phyloP scores from a whole-genome alignment of 2,113 vertebrate species.

The Catharus minimus region DNA sequence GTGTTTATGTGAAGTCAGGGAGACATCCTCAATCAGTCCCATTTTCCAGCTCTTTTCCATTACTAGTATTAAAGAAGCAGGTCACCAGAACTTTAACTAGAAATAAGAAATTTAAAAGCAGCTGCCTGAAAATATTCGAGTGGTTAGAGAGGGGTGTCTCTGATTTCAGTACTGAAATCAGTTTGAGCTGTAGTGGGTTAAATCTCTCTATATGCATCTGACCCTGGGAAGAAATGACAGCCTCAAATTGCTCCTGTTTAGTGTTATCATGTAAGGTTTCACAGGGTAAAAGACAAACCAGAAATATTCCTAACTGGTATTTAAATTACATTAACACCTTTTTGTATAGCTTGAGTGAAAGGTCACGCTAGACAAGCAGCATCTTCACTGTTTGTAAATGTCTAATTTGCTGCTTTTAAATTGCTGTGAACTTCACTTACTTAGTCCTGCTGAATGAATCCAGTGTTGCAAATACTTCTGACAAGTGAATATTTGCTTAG shows the following conservation, averaged over 20 bases:
- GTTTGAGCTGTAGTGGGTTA: not conserved
- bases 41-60: not conserved
- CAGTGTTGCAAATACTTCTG: conserved; percentile 66
- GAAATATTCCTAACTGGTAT: conserved; percentile 53
- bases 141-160: not conserved
- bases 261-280: conserved; percentile 10
- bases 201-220: not conserved
- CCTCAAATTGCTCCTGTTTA: conserved; percentile 17
- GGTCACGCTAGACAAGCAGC: conserved; percentile 49
- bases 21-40: not conserved
- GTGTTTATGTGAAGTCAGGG: not conserved
- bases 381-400: conserved; percentile 63
- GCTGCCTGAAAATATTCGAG: not conserved
- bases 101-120: not conserved
- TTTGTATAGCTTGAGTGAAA: conserved; percentile 49
- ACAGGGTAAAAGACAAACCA: conserved; percentile 14
- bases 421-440: conserved; percentile 52
- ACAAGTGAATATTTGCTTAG: conserved; percentile 77
- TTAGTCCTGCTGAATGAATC: conserved; percentile 46
- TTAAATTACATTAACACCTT: conserved; percentile 70
- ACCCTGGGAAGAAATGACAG: not conserved
- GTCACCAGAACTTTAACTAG: not conserved
- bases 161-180: not conserved
- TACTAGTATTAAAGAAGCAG: not conserved
- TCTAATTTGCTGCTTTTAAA: conserved; percentile 70